phyloP scores from a whole-genome alignment of 1,140 invertebrate genomes.

The Drosophila nasuta region DNA sequence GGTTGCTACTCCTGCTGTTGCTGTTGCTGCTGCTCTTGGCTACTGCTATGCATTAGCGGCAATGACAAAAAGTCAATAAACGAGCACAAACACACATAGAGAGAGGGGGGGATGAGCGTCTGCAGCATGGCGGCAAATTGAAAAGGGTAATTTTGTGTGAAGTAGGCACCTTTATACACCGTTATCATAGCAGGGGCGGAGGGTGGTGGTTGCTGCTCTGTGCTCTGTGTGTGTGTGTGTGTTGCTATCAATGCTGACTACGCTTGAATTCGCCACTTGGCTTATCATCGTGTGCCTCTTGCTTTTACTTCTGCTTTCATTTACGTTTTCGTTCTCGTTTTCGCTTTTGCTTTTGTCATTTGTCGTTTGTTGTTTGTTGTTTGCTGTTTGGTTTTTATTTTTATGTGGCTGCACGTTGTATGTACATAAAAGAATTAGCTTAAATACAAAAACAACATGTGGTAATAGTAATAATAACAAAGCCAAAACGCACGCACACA shows the following conservation, averaged over 20 bases:
- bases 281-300: slow-evolving; percentile 60
- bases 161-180: slow-evolving; percentile 77
- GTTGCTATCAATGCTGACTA: slow-evolving; percentile 79
- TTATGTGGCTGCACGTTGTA: slow-evolving; percentile 79
- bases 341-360: slow-evolving; percentile 60
- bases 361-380: slow-evolving; percentile 54
- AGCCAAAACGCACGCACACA: slow-evolving; percentile 67
- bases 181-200: slow-evolving; percentile 10
- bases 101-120: background rate
- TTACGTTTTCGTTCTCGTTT: slow-evolving; percentile 42
- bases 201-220: background rate
- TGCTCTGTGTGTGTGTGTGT: background rate
- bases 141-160: slow-evolving; percentile 84
- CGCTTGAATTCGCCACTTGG: slow-evolving; percentile 82
- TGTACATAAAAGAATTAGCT: slow-evolving; percentile 81
- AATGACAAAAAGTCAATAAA: slow-evolving; percentile 84
- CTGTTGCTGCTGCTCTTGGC: slow-evolving; percentile 41
- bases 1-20: slow-evolving; percentile 31
- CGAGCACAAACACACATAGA: slow-evolving; percentile 29
- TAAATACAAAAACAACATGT: slow-evolving; percentile 83
- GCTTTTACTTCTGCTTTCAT: slow-evolving; percentile 52
- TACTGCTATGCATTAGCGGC: slow-evolving; percentile 75
- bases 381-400: slow-evolving; percentile 75
- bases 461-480: slow-evolving; percentile 81
- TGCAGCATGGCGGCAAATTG: slow-evolving; percentile 64